Conservation (phyloP, 2,797 vertebrate genomes). For the Tarsius wallacei region DNA sequence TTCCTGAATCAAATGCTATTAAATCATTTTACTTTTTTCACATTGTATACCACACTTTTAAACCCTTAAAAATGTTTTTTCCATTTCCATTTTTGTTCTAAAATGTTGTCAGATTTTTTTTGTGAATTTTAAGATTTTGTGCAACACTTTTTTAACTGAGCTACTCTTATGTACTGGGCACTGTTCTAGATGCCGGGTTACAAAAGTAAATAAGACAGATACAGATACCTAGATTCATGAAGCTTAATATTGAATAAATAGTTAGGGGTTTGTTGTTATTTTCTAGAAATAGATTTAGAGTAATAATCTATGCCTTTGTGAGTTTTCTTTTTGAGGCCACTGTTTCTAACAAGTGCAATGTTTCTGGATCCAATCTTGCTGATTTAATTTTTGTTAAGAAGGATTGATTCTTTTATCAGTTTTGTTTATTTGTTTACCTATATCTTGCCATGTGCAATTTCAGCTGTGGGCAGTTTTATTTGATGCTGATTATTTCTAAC, state of each 20-base stretch:
- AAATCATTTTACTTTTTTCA: conserved; percentile 38
- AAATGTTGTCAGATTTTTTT: neutral
- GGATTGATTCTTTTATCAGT: conserved; percentile 32
- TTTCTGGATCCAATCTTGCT: conserved; percentile 38
- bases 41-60: neutral
- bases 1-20: conserved; percentile 49
- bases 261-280: neutral
- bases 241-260: neutral
- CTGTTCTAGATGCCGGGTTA: neutral
- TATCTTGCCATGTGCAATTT: conserved; percentile 64
- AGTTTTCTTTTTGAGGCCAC: neutral
- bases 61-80: conserved; percentile 25
- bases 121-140: conserved; percentile 23
- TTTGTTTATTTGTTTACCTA: neutral
- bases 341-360: conserved; percentile 8
- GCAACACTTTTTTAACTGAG: neutral
- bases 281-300: neutral
- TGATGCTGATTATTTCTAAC: conserved; percentile 67
- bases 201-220: neutral
- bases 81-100: conserved; percentile 5
- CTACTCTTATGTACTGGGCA: neutral
- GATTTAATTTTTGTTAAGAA: conserved; percentile 39
- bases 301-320: neutral
- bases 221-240: neutral
- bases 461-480: conserved; percentile 81